Evolutionary conservation across 2,113 vertebrate genomes (phyloP).

Genomic region (Vanacampus margaritifer): DNA sequence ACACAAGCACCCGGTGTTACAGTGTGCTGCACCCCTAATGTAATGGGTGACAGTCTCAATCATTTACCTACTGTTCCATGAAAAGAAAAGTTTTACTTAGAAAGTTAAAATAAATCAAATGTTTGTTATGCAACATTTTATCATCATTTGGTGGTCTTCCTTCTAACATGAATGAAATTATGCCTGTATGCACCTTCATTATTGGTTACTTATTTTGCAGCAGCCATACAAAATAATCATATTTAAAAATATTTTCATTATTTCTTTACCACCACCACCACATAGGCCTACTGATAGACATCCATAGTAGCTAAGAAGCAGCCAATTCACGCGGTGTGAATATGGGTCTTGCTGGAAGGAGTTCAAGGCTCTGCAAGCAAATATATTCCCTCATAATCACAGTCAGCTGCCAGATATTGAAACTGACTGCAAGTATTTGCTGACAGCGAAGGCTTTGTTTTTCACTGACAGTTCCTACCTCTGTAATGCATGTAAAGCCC

Average conservation of each 20-base stretch:
- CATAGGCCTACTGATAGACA: background rate
- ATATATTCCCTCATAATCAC: background rate
- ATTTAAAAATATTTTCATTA: no score
- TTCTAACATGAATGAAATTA: background rate
- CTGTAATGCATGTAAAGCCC: background rate
- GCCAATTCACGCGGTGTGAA: slow-evolving; percentile 79
- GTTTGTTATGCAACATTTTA: no score
- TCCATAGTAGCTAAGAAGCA: slow-evolving; percentile 90
- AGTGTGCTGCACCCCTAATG: slow-evolving; percentile 73
- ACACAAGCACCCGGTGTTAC: slow-evolving; percentile 77
- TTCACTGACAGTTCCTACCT: background rate
- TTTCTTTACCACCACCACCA: no score
- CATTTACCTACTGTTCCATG: no score
- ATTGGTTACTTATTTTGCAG: no score
- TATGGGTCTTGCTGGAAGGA: slow-evolving; percentile 81
- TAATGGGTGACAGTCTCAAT: background rate
- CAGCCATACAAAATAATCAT: no score
- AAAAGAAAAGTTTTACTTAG: no score
- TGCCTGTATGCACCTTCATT: background rate
- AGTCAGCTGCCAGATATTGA: background rate
- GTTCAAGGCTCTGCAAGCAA: slow-evolving; percentile 73
- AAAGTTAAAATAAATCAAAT: no score
- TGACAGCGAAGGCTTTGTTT: slow-evolving; percentile 2
- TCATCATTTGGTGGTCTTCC: background rate
- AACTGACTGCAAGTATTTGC: background rate